Evolutionary conservation across 2,113 vertebrate genomes (phyloP).

Genomic region (Empidonax traillii): DNA sequence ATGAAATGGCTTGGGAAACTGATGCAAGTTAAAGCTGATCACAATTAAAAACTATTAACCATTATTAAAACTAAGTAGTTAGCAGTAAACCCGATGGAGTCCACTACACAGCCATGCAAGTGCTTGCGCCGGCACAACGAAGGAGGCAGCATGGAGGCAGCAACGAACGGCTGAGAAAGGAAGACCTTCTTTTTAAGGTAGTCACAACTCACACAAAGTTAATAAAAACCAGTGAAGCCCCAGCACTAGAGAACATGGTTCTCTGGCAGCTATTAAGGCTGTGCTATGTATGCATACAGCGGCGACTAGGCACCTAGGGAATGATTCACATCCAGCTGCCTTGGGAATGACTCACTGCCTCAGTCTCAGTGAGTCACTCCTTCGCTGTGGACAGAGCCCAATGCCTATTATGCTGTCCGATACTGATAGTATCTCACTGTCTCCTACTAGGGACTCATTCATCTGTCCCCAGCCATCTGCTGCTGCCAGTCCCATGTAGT

Average conservation of each 20-base stretch:
- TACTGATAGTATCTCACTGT: not conserved
- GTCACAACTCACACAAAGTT: not conserved
- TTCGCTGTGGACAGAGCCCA: not conserved
- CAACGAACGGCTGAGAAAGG: not conserved
- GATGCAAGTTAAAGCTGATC: not conserved
- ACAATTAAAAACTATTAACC: not conserved
- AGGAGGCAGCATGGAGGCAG: not conserved
- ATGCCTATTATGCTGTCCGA: not conserved
- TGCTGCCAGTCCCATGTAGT: not conserved
- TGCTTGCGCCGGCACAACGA: not conserved
- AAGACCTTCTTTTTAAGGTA: not conserved
- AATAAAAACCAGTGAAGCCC: not conserved
- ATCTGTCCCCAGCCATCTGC: conserved; percentile 14
- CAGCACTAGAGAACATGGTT: not conserved
- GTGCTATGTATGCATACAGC: not conserved
- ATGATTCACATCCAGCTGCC: conserved; percentile 57
- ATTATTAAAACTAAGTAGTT: not conserved
- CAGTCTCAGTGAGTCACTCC: conserved; percentile 29
- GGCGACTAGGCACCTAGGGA: not conserved
- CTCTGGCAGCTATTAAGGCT: not conserved
- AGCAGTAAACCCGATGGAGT: not conserved
- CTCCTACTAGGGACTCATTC: conserved; percentile 29
- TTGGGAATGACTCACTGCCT: conserved; percentile 29
- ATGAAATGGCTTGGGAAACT: not conserved
- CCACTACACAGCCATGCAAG: not conserved